phyloP scores from a whole-genome alignment of 2,888 invertebrate species.

The Orthosia gothica region DNA sequence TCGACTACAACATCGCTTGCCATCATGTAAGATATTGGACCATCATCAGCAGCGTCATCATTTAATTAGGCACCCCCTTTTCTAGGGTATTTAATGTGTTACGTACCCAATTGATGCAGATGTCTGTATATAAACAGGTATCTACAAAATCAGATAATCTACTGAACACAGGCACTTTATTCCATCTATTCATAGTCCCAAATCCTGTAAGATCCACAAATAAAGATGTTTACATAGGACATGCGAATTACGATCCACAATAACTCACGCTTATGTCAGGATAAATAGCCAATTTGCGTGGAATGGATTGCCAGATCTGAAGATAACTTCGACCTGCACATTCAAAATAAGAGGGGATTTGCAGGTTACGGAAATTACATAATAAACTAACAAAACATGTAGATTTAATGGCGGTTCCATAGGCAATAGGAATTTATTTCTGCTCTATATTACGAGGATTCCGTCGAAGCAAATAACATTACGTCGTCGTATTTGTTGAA shows the following conservation, averaged over 20 bases:
- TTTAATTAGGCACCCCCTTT: no score
- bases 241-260: conserved; percentile 71
- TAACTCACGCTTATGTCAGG: conserved; percentile 84
- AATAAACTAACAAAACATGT: conserved; percentile 65
- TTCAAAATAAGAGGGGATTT: conserved; percentile 66
- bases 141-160: conserved; percentile 7
- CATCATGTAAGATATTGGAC: no score
- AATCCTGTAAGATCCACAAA: conserved; percentile 31
- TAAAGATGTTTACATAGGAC: conserved; percentile 74
- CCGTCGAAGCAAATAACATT: conserved; percentile 19
- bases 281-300: conserved; percentile 86
- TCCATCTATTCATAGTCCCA: conserved; percentile 1
- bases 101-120: no score
- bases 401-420: conserved; percentile 51
- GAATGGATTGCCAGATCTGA: conserved; percentile 83
- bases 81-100: no score
- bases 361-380: conserved; percentile 67
- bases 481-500: conserved; percentile 11
- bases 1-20: no score
- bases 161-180: conserved; percentile 1
- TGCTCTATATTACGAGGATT: conserved; percentile 33
- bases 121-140: background rate
- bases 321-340: conserved; percentile 75
- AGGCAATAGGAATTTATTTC: conserved; percentile 47
- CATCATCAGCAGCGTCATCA: no score